Conservation (phyloP, 2,888 invertebrate species). For the Tholera decimalis region DNA sequence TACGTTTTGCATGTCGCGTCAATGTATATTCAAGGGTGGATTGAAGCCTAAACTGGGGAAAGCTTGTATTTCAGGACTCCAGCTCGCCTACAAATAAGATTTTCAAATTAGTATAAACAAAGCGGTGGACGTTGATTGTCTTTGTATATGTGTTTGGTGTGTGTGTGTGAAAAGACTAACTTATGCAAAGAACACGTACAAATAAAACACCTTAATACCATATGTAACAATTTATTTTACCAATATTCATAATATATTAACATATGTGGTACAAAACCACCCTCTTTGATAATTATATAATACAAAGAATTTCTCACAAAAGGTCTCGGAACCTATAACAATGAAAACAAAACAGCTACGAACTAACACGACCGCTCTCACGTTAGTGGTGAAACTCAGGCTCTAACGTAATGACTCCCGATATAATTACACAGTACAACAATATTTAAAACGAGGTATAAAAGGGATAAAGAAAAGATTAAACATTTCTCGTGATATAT, state of each 20-base stretch:
- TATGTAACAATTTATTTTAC: constrained; percentile 91
- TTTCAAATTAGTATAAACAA: no score
- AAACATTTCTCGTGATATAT: constrained; percentile 85
- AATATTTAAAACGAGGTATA: constrained; percentile 85
- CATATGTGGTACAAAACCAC: constrained; percentile 90
- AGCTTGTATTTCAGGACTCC: no score
- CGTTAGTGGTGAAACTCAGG: constrained; percentile 75
- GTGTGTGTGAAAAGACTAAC: no score
- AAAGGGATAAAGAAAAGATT: constrained; percentile 80
- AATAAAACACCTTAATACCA: constrained; percentile 78
- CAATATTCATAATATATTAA: constrained; percentile 92
- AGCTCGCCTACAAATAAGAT: no score
- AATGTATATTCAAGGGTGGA: no score
- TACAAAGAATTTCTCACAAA: constrained; percentile 90
- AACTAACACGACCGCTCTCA: constrained; percentile 74
- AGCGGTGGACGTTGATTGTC: no score
- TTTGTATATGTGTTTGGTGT: no score
- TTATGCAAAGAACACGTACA: background rate
- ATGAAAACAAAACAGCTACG: constrained; percentile 85
- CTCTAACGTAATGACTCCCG: constrained; percentile 75
- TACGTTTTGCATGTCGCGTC: no score
- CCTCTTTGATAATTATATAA: constrained; percentile 90
- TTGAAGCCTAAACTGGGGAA: no score
- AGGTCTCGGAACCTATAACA: constrained; percentile 89
- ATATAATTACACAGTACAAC: constrained; percentile 79